Base-by-base conservation (phyloP, 2,113 vertebrate genomes). In the Indri indri region DNA sequence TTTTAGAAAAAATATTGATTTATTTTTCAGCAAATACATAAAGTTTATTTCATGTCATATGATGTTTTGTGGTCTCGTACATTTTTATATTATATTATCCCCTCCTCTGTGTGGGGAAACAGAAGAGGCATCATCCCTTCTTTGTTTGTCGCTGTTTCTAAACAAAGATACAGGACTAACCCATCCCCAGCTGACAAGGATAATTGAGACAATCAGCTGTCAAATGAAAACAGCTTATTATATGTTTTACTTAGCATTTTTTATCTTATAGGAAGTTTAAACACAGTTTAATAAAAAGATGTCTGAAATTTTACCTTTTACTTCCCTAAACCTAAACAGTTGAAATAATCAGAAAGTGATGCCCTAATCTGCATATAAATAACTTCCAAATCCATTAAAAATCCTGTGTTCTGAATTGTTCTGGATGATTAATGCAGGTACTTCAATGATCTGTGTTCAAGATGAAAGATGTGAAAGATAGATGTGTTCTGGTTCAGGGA, bases 391-490 rank as follows among this genome's bases (percentile, higher is more conserved):
- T 70, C 8, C 3, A 93, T 40, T 83, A 79, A 84, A 76, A 61
- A 50, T n/a, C 22, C 42, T 68, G 27, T 17, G 7, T 59, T 82
- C n/a, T 86, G 66, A 54, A 54, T 83, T 85, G 17, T 50, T 93
- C n/a, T 84, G 16, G 0, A 65, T 52, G 40, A 93, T 66, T 85
- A 85, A 54, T 54, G n/a, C 17, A 76, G 37, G 34, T 61, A 59
- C 34, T 54, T 91, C 42, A 65, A 0, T 92, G 30, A 88, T 80
- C 30, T 82, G 13, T 83, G 61, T 57, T 96, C 27, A 32, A 76
- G 47, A 73, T 73, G 32, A 95, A 97, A 85, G 20, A 81, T 30
- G 20, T 42, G 34, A 79, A 92, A 92, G 42, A 92, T 22, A 88
- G 65, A 77, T 87, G 16, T 7, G 1, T 88, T 90, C 45, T 73